Base-by-base conservation (phyloP, 1,140 invertebrate genomes). In the Lepeophtheirus salmonis region DNA sequence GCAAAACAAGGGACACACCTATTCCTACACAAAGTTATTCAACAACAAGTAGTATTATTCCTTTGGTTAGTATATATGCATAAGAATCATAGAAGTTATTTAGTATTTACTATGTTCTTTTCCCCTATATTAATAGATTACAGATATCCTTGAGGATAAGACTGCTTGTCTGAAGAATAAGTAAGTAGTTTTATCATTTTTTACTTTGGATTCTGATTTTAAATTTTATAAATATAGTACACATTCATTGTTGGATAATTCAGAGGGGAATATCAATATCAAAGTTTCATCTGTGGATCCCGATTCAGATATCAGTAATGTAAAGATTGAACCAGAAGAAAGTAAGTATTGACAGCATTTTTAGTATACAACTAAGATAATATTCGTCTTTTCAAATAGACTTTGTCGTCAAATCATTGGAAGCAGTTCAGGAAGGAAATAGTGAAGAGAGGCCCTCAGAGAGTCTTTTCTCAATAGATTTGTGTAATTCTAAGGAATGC, bases 1-100 rank as follows among this genome's bases (percentile, higher is more conserved):
- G 80, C 64, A 70, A 64, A 54, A 59, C 62, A 62, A 61, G 50
- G 16, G 13, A 51, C 12, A 17, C 50, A 6, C 6, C 50, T 12
- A 51, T 4, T 51, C 6, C 50, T n/a, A 41, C 30, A 41, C 30
- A 41, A 41, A 41, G 30, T 6, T 41, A 41, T n/a, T 10, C n/a
- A 10, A 41, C n/a, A n/a, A n/a, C n/a, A n/a, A n/a, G n/a, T n/a
- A n/a, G n/a, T n/a, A n/a, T n/a, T n/a, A n/a, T n/a, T n/a, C n/a
- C n/a, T n/a, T n/a, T n/a, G n/a, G n/a, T n/a, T n/a, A n/a, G n/a
- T n/a, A n/a, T n/a, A n/a, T n/a, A n/a, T n/a, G n/a, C n/a, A n/a
- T n/a, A n/a, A n/a, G n/a, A n/a, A n/a, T n/a, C n/a, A n/a, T n/a
- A n/a, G n/a, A n/a, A n/a, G n/a, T n/a, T n/a, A n/a, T n/a, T n/a